phyloP scores from a whole-genome alignment of 1,140 invertebrate species.

The Calliphora vicina region DNA sequence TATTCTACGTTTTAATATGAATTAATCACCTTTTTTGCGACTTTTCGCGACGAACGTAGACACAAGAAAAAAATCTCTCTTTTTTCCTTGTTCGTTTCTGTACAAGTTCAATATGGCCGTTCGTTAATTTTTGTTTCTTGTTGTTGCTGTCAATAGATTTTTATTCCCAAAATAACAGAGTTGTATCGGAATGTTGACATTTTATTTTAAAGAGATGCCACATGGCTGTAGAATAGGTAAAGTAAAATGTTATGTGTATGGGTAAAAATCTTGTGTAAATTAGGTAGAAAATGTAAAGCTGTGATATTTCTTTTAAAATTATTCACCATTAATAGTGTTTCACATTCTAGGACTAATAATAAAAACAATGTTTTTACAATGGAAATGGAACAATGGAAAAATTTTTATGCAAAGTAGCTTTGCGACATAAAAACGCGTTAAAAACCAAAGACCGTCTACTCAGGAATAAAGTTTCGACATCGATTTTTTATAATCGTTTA shows the following conservation, averaged over 20 bases:
- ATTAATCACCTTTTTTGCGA: conserved; percentile 40
- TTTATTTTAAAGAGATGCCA: not conserved
- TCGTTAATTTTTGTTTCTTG: not conserved
- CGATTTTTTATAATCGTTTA: no score
- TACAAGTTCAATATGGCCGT: conserved; percentile 37
- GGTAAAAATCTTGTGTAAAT: not conserved
- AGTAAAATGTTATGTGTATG: not conserved
- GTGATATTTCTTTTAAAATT: no score
- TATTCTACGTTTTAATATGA: conserved; percentile 33
- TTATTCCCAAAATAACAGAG: not conserved
- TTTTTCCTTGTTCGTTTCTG: conserved; percentile 30
- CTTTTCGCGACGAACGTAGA: conserved; percentile 33
- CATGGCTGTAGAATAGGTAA: not conserved
- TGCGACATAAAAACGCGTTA: no score
- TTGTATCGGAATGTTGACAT: conserved; percentile 18
- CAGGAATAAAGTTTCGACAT: no score
- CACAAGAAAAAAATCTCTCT: conserved; percentile 37
- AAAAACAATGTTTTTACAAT: no score
- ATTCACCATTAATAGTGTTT: no score
- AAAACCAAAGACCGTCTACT: no score
- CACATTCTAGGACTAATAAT: no score
- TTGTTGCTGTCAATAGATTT: conserved; percentile 16
- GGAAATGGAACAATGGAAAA: no score
- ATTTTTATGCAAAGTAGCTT: no score
- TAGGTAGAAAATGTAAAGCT: not conserved